A percentile compares a stretch with the other conserved stretches of the same genome.
These are phyloP conservation scores for Leptinotarsa haldemani DNA, from an alignment of 2,888 invertebrate species.

Conservation along the genomic window DNA sequence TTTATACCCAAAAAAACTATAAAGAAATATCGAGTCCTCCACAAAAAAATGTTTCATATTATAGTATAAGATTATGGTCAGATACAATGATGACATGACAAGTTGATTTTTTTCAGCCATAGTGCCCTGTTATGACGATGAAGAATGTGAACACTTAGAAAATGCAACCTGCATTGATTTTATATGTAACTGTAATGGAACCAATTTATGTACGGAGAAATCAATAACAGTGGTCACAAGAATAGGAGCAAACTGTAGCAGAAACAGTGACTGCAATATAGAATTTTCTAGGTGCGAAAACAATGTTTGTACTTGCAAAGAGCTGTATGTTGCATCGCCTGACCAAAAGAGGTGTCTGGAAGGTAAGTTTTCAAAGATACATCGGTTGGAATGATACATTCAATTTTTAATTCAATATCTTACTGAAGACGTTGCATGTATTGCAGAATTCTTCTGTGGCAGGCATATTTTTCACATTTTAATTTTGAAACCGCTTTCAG, in stretches of 20 bases:
- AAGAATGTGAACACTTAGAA: constrained; percentile 45
- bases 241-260: constrained; percentile 54
- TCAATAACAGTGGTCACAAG: constrained; percentile 45
- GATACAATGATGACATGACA: too few species aligned
- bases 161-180: constrained; percentile 44
- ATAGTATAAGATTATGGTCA: too few species aligned
- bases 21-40: too few species aligned
- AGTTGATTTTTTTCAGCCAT: constrained; percentile 22
- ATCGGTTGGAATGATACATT: too few species aligned
- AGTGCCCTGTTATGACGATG: constrained; percentile 45
- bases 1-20: too few species aligned
- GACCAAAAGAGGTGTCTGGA: constrained; percentile 54
- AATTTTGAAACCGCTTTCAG: too few species aligned
- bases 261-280: constrained; percentile 52
- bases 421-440: too few species aligned
- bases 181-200: constrained; percentile 50
- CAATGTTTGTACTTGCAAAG: constrained; percentile 51
- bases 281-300: constrained; percentile 51
- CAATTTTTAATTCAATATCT: too few species aligned
- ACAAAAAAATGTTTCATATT: too few species aligned
- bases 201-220: constrained; percentile 41
- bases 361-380: constrained; percentile 46
- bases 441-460: too few species aligned
- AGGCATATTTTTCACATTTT: too few species aligned
- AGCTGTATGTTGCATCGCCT: constrained; percentile 46